A percentile compares a stretch with the other conserved stretches of the same genome.
These are phyloP conservation scores for Oreochromis aureus DNA, from an alignment of 2,113 vertebrate species.

Conservation along the genomic window DNA sequence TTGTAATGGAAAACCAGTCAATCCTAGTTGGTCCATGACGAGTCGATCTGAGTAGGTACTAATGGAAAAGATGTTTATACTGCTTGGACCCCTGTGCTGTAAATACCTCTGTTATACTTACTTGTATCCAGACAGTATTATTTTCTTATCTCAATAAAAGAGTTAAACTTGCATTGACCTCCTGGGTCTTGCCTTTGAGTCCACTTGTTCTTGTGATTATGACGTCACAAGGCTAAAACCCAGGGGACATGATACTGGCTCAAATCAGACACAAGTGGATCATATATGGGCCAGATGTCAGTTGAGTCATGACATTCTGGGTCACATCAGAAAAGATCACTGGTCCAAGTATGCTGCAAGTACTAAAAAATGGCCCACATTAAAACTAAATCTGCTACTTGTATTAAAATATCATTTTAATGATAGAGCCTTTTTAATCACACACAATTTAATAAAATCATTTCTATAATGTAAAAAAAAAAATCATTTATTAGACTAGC, in stretches of 20 bases:
- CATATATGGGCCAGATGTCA: background rate
- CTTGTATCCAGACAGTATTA: background rate
- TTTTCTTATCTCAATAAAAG: background rate
- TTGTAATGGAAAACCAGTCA: background rate
- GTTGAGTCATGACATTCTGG: background rate
- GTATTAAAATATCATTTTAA: background rate
- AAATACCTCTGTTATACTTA: rapidly evolving
- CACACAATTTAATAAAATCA: background rate
- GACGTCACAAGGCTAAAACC: background rate
- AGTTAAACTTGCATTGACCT: background rate
- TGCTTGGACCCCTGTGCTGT: background rate
- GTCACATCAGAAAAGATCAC: background rate
- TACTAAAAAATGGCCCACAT: background rate
- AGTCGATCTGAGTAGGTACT: background rate
- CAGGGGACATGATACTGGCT: background rate
- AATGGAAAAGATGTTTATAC: background rate
- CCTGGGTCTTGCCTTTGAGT: background rate
- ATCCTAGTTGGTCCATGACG: background rate
- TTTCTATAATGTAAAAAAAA: background rate
- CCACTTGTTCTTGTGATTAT: background rate
- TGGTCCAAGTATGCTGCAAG: background rate
- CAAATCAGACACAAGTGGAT: background rate
- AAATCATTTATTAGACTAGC: background rate
- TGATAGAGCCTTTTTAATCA: background rate
- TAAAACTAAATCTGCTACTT: rapidly evolving